Base-by-base conservation (phyloP, 2,797 vertebrate species). In the Microhierax caerulescens region DNA sequence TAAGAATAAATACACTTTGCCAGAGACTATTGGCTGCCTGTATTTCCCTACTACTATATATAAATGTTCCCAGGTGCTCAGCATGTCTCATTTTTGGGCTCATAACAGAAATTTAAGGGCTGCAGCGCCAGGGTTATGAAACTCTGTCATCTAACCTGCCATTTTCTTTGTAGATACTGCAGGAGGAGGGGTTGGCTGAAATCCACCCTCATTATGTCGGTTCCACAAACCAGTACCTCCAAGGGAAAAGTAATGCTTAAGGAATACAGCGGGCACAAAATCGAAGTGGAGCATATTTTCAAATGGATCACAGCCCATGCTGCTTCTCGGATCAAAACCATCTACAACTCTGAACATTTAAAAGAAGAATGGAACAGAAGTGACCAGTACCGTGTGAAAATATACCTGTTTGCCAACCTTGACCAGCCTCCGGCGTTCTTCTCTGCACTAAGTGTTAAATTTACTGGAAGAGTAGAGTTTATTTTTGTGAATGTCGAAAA, bases 181-280 rank as follows among this genome's bases (percentile, higher is more conserved):
- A 98, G 96, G 93, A 99, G 98, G 95, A 98, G 99, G 37, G 99
- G 99, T 82, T 99, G 99, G 99, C 97, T 99, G 82, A 99, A 98
- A 84, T 99, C 99, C 94, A 99, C 99, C 5, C 98, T 99, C 92
- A 99, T 99, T 90, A 99, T 99, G 99, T 99, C 99, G 0, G 99
- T 99, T 79, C 99, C 99, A 6, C 99, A 99, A 92, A 99, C 99
- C 5, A 99, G 98, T 8, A 99, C 99, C 10, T 99, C 99, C 13
- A 99, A 99, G 97, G 99, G 99, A 25, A 99, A 99, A 96, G 99
- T 99, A 53, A 99, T 99, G 99, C 98, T 99, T 4, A 99, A 99
- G 95, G 99, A 99, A 84, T 99, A 99, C 88, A 98, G 95, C 0
- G 99, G 99, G 48, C 98, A 93, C 30, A 98, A 80, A 88, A 97